Evolutionary conservation across 1,140 invertebrate species (phyloP).

Genomic region (Hestina assimilis): DNA sequence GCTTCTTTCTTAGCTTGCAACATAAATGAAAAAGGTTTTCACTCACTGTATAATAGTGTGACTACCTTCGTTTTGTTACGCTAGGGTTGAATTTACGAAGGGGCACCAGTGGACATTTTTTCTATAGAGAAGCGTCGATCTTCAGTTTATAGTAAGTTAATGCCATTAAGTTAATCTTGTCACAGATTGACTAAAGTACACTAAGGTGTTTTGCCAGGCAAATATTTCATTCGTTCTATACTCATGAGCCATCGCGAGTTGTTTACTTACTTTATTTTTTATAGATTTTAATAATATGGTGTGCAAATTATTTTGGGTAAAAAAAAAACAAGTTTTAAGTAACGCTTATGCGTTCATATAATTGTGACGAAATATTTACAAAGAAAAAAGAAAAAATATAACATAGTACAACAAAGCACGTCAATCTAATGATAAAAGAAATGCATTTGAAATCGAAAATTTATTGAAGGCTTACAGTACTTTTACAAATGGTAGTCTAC

Average conservation of each 20-base stretch:
- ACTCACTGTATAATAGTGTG: no score
- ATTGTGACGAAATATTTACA: constrained; percentile 75
- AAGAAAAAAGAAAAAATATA: constrained; percentile 69
- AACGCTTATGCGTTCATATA: constrained; percentile 63
- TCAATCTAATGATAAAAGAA: constrained; percentile 59
- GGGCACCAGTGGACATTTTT: no score
- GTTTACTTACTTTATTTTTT: neutral
- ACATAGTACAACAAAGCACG: constrained; percentile 76
- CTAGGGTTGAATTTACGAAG: no score
- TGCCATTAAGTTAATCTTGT: no score
- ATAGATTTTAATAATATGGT: neutral
- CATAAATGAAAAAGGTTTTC: no score
- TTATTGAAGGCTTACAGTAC: constrained; percentile 21
- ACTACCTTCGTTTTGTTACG: no score
- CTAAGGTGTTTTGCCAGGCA: neutral
- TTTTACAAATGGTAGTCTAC: constrained; percentile 20
- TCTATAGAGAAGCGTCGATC: no score
- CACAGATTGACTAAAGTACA: no score
- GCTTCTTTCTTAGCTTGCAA: no score
- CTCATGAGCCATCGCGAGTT: no score
- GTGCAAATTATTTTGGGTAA: constrained; percentile 2
- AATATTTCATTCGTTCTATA: neutral
- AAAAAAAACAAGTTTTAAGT: constrained; percentile 28
- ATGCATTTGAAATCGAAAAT: constrained; percentile 44
- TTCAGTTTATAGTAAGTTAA: no score